A percentile compares a stretch with the other conserved stretches of the same genome.
Evolutionary conservation across 2,113 vertebrate genomes (phyloP).

Genomic region (Rhynchopsitta pachyrhyncha): DNA sequence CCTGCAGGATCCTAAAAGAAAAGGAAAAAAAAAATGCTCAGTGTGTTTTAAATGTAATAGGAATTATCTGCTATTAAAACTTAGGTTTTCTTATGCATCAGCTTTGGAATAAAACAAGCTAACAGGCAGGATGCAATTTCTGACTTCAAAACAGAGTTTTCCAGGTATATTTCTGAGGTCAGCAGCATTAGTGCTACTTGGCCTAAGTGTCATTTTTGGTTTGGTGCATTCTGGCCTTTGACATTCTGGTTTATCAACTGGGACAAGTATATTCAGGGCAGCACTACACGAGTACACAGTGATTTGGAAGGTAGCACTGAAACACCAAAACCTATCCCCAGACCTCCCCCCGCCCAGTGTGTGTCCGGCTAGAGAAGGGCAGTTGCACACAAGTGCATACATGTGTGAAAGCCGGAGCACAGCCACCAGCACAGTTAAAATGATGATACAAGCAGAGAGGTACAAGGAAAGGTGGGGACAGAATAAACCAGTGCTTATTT

Average conservation of each 20-base stretch:
- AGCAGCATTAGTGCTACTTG: neutral
- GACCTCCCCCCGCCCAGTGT: fast-evolving
- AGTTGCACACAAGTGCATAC: neutral
- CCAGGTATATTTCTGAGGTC: neutral
- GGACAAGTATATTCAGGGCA: neutral
- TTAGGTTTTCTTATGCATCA: neutral
- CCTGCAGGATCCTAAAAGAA: constrained; percentile 91
- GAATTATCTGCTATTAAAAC: neutral
- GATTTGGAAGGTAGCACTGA: neutral
- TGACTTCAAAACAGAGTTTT: neutral
- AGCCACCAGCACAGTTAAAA: neutral
- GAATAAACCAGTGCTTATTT: neutral
- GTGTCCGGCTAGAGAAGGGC: neutral
- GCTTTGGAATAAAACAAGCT: neutral
- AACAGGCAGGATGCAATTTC: neutral
- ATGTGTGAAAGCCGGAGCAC: fast-evolving
- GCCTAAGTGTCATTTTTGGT: neutral
- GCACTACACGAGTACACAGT: fast-evolving
- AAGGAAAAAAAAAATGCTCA: neutral
- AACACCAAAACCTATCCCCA: neutral
- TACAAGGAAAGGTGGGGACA: neutral
- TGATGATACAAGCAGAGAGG: fast-evolving
- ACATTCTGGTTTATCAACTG: neutral
- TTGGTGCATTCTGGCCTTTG: neutral
- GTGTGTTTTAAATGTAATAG: neutral